Conservation (phyloP, 92 coral and sea anemone species). For the Palythoa caribaeorum region DNA sequence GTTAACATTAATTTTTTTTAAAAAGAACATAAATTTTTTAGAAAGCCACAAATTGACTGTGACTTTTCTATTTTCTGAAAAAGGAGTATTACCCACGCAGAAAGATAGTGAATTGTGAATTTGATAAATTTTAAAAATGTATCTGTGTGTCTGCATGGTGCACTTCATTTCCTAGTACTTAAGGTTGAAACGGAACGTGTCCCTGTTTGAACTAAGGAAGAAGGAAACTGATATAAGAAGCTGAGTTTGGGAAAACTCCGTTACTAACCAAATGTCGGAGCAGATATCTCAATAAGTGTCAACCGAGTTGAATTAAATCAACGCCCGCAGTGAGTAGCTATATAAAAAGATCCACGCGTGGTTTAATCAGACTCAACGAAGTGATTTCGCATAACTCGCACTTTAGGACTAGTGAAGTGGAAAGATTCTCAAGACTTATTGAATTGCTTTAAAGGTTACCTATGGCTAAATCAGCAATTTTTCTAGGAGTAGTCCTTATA, state of each 20-base stretch:
- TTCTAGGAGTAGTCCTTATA: neutral
- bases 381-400: neutral
- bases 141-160: neutral
- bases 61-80: slow-evolving; percentile 18
- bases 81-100: slow-evolving; percentile 27
- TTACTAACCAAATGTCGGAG: slow-evolving; percentile 12
- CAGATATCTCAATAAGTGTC: neutral
- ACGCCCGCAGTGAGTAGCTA: neutral
- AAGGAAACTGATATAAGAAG: neutral
- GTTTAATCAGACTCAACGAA: neutral
- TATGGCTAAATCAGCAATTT: slow-evolving; percentile 13
- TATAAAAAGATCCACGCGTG: neutral
- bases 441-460: neutral
- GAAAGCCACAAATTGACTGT: slow-evolving; percentile 36
- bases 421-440: neutral
- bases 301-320: slow-evolving; percentile 8
- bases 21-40: slow-evolving; percentile 32
- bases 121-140: neutral
- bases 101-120: slow-evolving; percentile 4
- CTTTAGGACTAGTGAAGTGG: neutral
- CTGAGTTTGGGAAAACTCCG: slow-evolving; percentile 16
- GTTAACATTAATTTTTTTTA: slow-evolving; percentile 21
- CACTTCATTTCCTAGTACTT: neutral
- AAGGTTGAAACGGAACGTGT: neutral
- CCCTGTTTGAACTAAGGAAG: neutral